A percentile compares a stretch with the other conserved stretches of the same genome.
Evolutionary conservation across 2,113 vertebrate genomes (phyloP).

Genomic region (Myodes glareolus): DNA sequence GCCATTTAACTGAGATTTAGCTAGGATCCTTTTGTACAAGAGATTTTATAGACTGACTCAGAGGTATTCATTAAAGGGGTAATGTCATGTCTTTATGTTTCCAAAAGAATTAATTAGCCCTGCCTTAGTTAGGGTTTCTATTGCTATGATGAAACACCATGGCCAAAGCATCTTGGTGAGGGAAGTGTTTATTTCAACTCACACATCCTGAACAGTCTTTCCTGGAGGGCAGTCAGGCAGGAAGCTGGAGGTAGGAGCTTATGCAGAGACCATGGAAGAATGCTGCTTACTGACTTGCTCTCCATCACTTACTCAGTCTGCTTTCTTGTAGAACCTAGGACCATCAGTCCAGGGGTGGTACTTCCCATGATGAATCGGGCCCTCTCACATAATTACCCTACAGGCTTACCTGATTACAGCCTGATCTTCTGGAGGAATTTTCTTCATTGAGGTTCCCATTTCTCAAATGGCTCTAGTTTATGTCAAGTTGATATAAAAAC

Average conservation of each 20-base stretch:
- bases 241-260: not conserved
- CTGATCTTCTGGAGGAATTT: not conserved
- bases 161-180: not conserved
- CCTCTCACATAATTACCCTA: not conserved
- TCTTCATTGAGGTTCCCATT: not conserved
- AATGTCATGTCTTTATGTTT: not conserved
- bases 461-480: not conserved
- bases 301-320: not conserved
- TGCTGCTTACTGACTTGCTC: not conserved
- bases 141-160: not conserved
- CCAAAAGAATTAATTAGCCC: not conserved
- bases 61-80: slow-evolving; percentile 16
- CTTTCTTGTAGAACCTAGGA: not conserved
- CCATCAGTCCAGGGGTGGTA: not conserved
- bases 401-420: not conserved
- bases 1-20: not conserved
- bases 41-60: not conserved
- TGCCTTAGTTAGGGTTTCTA: not conserved
- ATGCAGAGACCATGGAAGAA: not conserved
- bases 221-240: not conserved
- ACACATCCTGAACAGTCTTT: not conserved
- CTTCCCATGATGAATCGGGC: not conserved
- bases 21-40: not conserved
- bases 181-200: not conserved
- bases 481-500: not conserved